A percentile compares a stretch with the other conserved stretches of the same genome.
phyloP scores from a whole-genome alignment of 1,140 invertebrate species.

The Dreissena polymorpha region DNA sequence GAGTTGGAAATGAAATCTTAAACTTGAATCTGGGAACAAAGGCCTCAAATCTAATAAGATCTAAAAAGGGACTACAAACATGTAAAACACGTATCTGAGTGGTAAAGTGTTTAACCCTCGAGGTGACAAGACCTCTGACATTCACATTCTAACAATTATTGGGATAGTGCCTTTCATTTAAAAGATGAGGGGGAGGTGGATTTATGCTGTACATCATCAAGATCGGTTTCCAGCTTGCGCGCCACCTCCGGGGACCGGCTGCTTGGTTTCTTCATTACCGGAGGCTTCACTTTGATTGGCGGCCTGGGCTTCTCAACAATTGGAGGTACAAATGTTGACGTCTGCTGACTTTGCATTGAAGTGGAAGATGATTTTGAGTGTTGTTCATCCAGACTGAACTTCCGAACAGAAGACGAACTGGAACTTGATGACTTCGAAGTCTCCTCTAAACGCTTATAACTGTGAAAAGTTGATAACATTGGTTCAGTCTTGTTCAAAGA shows the following conservation, averaged over 20 bases:
- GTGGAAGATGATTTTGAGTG: slow-evolving; percentile 18
- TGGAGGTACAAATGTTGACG: slow-evolving; percentile 57
- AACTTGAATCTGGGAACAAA: no score
- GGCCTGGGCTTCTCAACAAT: slow-evolving; percentile 83
- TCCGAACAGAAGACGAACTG: slow-evolving; percentile 3
- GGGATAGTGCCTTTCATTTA: slow-evolving; percentile 7
- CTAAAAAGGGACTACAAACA: no score
- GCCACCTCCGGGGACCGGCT: slow-evolving; percentile 65
- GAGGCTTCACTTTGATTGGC: slow-evolving; percentile 87
- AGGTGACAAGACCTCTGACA: no score
- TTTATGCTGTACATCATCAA: slow-evolving; percentile 40
- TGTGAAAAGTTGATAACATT: slow-evolving; percentile 43
- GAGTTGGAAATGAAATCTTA: no score
- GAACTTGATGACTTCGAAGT: slow-evolving; percentile 7
- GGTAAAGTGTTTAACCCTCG: no score
- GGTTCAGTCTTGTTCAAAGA: slow-evolving; percentile 26
- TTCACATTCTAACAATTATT: no score
- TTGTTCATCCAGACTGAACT: slow-evolving; percentile 53
- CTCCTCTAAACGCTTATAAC: slow-evolving; percentile 7
- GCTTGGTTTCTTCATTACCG: slow-evolving; percentile 86
- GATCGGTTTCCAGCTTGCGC: slow-evolving; percentile 49
- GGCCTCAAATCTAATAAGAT: no score
- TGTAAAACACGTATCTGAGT: no score
- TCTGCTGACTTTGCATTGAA: neutral
- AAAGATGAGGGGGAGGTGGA: slow-evolving; percentile 40